These are phyloP conservation scores for Trididemnum clinides DNA, from an alignment of 23 tunicate genomes.

Conservation along the genomic window DNA sequence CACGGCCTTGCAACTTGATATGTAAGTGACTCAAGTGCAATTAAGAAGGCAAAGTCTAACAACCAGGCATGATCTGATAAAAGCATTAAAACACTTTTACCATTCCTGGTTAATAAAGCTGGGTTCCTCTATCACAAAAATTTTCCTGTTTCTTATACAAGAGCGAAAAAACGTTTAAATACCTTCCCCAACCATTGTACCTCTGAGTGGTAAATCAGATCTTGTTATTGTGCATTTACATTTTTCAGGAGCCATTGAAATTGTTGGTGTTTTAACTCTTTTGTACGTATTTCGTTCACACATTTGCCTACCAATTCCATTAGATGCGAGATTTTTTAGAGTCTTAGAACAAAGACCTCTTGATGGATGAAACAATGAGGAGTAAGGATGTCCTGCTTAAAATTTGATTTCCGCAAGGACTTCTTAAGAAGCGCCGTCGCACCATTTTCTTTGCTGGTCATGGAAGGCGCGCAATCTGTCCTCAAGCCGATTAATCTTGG, in stretches of 20 bases:
- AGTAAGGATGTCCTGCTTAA: too few species aligned
- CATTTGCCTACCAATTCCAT: neutral
- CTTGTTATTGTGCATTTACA: too few species aligned
- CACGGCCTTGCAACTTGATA: neutral
- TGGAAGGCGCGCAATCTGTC: slow-evolving; percentile 6
- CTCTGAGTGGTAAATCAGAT: too few species aligned
- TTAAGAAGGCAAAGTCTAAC: neutral
- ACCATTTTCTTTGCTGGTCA: neutral
- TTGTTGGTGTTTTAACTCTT: too few species aligned
- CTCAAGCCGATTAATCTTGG: neutral
- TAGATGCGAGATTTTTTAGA: neutral
- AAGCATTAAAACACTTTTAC: neutral
- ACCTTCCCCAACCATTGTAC: too few species aligned
- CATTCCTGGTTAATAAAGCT: neutral
- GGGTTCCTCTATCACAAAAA: neutral
- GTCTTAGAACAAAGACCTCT: neutral
- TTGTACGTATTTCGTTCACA: too few species aligned
- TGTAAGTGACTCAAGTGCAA: neutral
- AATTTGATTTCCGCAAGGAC: neutral
- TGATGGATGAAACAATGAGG: neutral
- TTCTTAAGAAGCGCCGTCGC: neutral
- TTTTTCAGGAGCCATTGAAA: too few species aligned
- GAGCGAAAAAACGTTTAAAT: neutral
- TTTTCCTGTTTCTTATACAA: neutral
- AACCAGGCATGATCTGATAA: neutral